These are phyloP conservation scores for Thalpophila matura DNA, from an alignment of 2,888 invertebrate species.

Conservation along the genomic window DNA sequence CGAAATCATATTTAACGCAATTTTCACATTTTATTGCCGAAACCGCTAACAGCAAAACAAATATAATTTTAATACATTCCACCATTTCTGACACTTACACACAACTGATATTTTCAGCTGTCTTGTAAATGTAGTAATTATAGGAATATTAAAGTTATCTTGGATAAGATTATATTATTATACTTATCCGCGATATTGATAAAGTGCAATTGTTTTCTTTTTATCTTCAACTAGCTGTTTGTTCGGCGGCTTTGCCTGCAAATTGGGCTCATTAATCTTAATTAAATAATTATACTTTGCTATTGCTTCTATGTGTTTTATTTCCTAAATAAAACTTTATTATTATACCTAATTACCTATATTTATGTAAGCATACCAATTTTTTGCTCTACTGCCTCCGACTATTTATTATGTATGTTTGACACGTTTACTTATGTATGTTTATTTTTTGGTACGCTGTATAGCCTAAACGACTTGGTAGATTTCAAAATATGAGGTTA, in stretches of 20 bases:
- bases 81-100: conserved; percentile 56
- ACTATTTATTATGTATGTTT: too few relatives aligned
- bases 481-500: too few relatives aligned
- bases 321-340: too few relatives aligned
- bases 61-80: conserved; percentile 40
- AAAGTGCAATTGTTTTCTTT: conserved; percentile 65
- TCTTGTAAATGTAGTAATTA: conserved; percentile 57
- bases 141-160: conserved; percentile 61
- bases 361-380: too few relatives aligned
- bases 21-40: conserved; percentile 58
- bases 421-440: too few relatives aligned
- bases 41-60: conserved; percentile 51
- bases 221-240: conserved; percentile 48
- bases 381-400: too few relatives aligned
- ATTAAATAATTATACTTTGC: too few relatives aligned
- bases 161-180: conserved; percentile 64
- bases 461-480: too few relatives aligned
- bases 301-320: too few relatives aligned
- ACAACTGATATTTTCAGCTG: conserved; percentile 52
- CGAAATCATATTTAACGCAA: conserved; percentile 66
- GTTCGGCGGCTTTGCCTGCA: conserved; percentile 32
- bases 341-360: too few relatives aligned
- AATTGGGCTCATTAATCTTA: background rate
- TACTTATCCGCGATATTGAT: conserved; percentile 59
- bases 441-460: too few relatives aligned